These are phyloP conservation scores for Tympanoctomys barrerae DNA, from an alignment of 2,797 vertebrate species.

Conservation along the genomic window DNA sequence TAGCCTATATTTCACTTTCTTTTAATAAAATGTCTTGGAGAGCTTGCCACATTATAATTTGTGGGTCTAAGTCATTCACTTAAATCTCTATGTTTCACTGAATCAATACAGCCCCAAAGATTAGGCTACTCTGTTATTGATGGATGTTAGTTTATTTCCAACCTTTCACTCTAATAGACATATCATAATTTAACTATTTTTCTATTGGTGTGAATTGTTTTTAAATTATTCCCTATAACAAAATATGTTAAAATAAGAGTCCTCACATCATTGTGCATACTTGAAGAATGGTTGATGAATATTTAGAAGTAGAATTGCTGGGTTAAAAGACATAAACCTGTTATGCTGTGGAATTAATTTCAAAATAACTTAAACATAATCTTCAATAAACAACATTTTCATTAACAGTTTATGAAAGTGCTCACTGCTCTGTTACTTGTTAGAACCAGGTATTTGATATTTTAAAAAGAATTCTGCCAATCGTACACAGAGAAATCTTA, in stretches of 20 bases:
- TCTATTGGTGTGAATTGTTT: neutral
- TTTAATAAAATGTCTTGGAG: neutral
- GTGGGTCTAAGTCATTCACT: neutral
- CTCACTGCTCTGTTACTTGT: neutral
- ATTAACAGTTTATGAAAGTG: neutral
- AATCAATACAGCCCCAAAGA: neutral
- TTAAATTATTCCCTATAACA: neutral
- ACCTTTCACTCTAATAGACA: neutral
- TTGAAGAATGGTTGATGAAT: conserved; percentile 2
- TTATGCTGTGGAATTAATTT: neutral
- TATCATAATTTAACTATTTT: neutral
- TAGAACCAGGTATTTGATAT: neutral
- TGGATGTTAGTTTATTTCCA: neutral
- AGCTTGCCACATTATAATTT: neutral
- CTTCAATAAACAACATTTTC: neutral
- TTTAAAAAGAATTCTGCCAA: conserved; percentile 20
- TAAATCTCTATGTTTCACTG: neutral
- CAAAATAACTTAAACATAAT: conserved; percentile 24
- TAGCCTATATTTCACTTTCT: conserved; percentile 7
- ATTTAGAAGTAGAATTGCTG: neutral
- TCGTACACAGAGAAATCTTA: conserved; percentile 22
- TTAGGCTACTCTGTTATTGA: neutral
- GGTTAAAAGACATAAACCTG: neutral
- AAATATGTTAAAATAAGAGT: conserved; percentile 21
- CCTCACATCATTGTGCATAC: neutral